Percentiles rank a stretch among this genome's conserved stretches.
Conservation (phyloP, 2,888 invertebrate species). For the Latrodectus elegans region DNA sequence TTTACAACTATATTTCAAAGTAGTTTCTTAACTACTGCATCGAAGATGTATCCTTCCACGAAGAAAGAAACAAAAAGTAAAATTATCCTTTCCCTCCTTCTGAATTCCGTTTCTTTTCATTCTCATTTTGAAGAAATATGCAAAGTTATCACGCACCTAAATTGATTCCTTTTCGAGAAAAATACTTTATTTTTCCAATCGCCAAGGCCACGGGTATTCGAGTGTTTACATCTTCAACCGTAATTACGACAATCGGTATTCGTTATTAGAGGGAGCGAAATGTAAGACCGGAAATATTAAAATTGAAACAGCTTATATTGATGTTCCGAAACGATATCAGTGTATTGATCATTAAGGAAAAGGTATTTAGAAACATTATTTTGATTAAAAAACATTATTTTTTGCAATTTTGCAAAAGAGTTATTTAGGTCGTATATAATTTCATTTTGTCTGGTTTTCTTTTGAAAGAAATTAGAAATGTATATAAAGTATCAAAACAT, state of each 20-base stretch:
- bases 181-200: conserved; percentile 17
- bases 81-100: background rate
- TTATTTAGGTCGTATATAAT: no score
- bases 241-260: background rate
- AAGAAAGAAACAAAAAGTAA: background rate
- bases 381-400: no score
- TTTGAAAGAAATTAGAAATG: no score
- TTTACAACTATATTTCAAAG: conserved; percentile 19
- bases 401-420: no score
- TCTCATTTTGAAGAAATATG: conserved; percentile 10
- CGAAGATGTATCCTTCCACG: background rate
- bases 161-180: conserved; percentile 14
- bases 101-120: background rate
- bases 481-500: no score
- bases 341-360: no score
- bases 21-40: background rate
- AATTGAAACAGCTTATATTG: no score
- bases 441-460: no score
- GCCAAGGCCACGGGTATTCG: background rate
- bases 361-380: no score
- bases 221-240: background rate
- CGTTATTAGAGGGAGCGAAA: background rate
- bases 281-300: no score
- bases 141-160: conserved; percentile 33
- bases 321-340: no score